Conservation (phyloP, 1,140 invertebrate species). For the Muscidifurax raptorellus region DNA sequence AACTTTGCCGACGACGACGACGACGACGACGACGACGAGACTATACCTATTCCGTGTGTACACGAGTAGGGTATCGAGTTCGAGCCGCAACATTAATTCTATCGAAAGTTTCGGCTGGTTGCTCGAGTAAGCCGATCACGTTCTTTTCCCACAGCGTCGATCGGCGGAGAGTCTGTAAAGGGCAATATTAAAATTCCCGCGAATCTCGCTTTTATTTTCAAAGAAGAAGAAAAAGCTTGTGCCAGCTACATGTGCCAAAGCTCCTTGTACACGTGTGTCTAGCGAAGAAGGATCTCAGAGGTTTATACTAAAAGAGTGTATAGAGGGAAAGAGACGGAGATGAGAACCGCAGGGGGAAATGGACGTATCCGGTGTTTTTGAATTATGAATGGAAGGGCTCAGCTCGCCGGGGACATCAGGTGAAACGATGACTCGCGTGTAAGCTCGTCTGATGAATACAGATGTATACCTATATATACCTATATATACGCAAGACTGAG, state of each 20-base stretch:
- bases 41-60: neutral
- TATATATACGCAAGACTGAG: neutral
- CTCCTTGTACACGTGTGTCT: neutral
- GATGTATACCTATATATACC: too few relatives aligned
- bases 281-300: neutral
- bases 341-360: neutral
- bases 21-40: neutral
- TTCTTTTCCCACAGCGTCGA: conserved; percentile 11
- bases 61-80: conserved; percentile 5
- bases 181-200: conserved; percentile 14
- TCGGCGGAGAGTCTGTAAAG: neutral
- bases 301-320: neutral
- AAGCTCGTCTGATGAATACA: neutral
- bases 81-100: conserved; percentile 30
- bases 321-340: neutral
- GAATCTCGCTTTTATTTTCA: neutral
- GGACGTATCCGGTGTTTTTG: neutral
- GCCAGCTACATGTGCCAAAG: neutral
- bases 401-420: neutral
- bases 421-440: conserved; percentile 4
- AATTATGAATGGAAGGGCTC: conserved; percentile 18
- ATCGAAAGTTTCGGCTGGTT: conserved; percentile 32
- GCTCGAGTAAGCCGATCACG: neutral
- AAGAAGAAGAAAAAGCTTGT: neutral
- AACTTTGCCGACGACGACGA: neutral